Conservation (phyloP, 1,140 invertebrate genomes). For the Micrasema longulum region DNA sequence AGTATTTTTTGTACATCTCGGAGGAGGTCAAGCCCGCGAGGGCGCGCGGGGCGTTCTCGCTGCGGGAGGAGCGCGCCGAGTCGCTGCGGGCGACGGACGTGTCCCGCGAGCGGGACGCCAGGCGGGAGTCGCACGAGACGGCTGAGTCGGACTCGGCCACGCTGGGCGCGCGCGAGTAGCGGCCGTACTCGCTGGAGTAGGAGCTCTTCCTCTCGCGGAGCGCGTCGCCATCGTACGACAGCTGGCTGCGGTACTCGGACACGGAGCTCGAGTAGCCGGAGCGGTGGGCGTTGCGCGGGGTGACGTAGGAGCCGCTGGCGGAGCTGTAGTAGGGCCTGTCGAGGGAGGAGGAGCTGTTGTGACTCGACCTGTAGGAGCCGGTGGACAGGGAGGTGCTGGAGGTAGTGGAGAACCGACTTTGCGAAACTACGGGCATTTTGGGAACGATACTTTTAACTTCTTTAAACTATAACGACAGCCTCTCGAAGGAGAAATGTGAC, state of each 20-base stretch:
- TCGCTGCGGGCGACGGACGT: conserved; percentile 58
- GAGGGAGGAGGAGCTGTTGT: conserved; percentile 64
- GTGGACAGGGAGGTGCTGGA: conserved; percentile 59
- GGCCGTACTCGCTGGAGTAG: conserved; percentile 60
- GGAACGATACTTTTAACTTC: too few relatives aligned
- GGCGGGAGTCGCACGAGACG: conserved; percentile 57
- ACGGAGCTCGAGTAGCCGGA: conserved; percentile 65
- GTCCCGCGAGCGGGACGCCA: conserved; percentile 38
- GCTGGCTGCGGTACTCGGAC: conserved; percentile 55
- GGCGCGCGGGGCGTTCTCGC: conserved; percentile 56
- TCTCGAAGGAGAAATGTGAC: not conserved
- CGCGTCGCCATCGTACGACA: conserved; percentile 59
- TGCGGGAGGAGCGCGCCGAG: conserved; percentile 58
- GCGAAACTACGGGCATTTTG: conserved; percentile 72
- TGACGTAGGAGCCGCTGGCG: conserved; percentile 63
- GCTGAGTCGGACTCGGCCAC: conserved; percentile 65
- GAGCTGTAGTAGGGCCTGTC: conserved; percentile 68
- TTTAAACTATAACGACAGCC: conserved; percentile 12
- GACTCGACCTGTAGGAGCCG: conserved; percentile 67
- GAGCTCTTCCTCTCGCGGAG: conserved; percentile 63
- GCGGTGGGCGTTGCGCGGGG: conserved; percentile 57
- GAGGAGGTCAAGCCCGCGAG: conserved; percentile 65
- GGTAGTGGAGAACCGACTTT: conserved; percentile 63
- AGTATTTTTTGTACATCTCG: conserved; percentile 74
- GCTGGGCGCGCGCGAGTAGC: conserved; percentile 60